These are phyloP conservation scores for Bombus affinis DNA, from an alignment of 1,140 invertebrate genomes.

Conservation along the genomic window DNA sequence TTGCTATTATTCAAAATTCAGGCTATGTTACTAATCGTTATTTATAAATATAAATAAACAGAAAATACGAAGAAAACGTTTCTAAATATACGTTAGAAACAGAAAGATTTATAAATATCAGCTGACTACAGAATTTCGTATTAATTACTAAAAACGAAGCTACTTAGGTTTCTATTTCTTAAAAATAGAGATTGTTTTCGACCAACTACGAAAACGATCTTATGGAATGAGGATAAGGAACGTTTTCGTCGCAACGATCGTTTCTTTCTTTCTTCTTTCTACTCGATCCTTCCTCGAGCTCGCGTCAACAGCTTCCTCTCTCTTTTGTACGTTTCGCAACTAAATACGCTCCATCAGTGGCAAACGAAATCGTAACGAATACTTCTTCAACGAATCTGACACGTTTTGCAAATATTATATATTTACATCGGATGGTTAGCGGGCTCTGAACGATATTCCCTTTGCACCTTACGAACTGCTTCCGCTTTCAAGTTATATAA, in stretches of 20 bases:
- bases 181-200: slow-evolving; percentile 8
- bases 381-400: background rate
- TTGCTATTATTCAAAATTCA: background rate
- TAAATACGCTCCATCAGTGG: slow-evolving; percentile 47
- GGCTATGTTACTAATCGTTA: background rate
- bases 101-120: background rate
- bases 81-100: background rate
- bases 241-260: slow-evolving; percentile 14
- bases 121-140: background rate
- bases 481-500: background rate
- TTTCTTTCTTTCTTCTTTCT: background rate
- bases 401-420: background rate
- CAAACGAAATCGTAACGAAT: slow-evolving; percentile 25
- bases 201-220: background rate
- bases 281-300: background rate
- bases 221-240: slow-evolving; percentile 52
- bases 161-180: background rate
- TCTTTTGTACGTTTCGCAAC: background rate
- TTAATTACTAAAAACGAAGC: background rate
- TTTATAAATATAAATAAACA: background rate
- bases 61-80: background rate
- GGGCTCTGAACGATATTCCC: background rate
- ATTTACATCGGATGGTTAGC: background rate
- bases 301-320: background rate
- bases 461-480: background rate